Evolutionary conservation across 2,888 invertebrate species (phyloP), one percentile per base, ranked within the genome.

Genomic region (Serripes groenlandicus): DNA sequence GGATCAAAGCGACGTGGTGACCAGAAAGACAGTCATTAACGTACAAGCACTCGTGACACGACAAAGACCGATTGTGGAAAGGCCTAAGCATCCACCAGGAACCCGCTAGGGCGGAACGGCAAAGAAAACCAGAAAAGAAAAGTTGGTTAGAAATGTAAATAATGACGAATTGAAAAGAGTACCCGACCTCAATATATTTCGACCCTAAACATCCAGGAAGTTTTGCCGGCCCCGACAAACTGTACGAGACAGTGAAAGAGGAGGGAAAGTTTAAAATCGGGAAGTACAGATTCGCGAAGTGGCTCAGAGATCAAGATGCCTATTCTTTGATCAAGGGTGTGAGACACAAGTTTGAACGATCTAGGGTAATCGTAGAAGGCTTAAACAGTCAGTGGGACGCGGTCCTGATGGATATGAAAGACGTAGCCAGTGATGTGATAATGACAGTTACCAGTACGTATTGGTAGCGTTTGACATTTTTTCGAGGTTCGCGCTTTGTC

Each of bases 351-450:
- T 81, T 76, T 69, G 9, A 28, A 7, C 54, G 73, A 32, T 35
- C 70, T 18, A 68, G 74, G 42, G 73, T 81, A 7, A 56, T 74
- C 30, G 77, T 77, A 18, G 66, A 81, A 73, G 81, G 77, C n/a
- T 1, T 78, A 37, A 73, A 77, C 68, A 69, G 74, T 52, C 69
- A 62, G 35, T 81, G 81, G 77, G 81, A 81, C 49, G 69, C 58
- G 4, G 77, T 74, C 42, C 23, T 75, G 26, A 76, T 76, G 66
- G 81, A 81, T 34, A 73, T 81, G 72, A 32, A 49, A 26, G 37
- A 56, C 30, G 70, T 81, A 42, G 72, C 60, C 18, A 30, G 34
- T n/a, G n/a, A n/a, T n/a, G n/a, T 11, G 9, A 72, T 11, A 81
- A 81, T 70, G 76, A 76, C 28, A 73, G 69, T 9, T 42, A 58